Conservation (phyloP, 2,113 vertebrate genomes). For the Perognathus longimembris region DNA sequence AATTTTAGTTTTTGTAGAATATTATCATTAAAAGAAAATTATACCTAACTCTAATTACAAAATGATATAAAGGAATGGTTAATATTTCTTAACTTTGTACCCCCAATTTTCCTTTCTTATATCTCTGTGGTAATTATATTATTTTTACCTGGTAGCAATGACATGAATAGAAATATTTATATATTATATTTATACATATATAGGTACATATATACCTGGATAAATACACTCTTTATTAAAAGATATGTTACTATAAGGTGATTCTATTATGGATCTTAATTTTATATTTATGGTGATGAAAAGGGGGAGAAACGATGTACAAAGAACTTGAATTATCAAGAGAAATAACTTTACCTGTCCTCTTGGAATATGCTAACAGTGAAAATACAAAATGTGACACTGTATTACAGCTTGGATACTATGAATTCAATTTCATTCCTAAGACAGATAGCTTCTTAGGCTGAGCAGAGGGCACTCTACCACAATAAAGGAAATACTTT, state of each 20-base stretch:
- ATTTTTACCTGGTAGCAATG: constrained; percentile 30
- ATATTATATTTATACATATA: constrained; percentile 38
- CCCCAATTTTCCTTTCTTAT: constrained; percentile 28
- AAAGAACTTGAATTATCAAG: neutral
- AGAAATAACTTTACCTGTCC: neutral
- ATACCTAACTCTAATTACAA: constrained; percentile 33
- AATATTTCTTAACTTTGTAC: constrained; percentile 30
- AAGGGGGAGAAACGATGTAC: neutral
- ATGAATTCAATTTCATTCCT: constrained; percentile 30
- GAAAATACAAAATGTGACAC: constrained; percentile 33
- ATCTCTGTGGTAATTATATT: constrained; percentile 23
- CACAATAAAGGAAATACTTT: neutral
- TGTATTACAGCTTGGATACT: neutral
- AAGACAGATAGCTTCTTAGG: constrained; percentile 30
- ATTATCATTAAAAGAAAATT: constrained; percentile 55
- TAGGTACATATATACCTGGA: neutral
- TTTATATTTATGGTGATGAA: neutral
- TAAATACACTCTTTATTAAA: constrained; percentile 33
- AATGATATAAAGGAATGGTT: constrained; percentile 55
- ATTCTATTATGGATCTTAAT: constrained; percentile 47
- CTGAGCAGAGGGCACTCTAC: neutral
- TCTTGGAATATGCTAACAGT: neutral
- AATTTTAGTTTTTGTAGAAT: constrained; percentile 19
- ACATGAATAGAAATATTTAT: neutral
- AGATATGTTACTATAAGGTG: neutral